Percentiles rank a stretch among this genome's conserved stretches.
Evolutionary conservation across 2,888 invertebrate genomes (phyloP).

Genomic region (Xestia sexstrigata): DNA sequence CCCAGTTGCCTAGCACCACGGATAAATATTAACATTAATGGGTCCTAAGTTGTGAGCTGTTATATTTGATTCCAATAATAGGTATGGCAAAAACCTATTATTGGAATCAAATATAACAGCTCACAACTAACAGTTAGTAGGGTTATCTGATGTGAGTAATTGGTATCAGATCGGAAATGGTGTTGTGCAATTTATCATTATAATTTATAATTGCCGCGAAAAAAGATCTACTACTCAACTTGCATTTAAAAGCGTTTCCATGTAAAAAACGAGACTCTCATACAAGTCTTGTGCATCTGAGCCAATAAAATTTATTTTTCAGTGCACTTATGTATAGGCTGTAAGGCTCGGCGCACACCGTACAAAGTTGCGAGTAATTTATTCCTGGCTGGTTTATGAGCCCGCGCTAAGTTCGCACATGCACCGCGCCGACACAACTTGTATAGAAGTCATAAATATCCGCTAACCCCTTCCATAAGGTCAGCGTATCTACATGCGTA

Average conservation of each 20-base stretch:
- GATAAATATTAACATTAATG: too few relatives aligned
- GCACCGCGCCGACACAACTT: conserved; percentile 75
- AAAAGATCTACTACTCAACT: conserved; percentile 41
- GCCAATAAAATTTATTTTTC: conserved; percentile 75
- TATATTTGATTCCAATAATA: too few relatives aligned
- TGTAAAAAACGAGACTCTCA: conserved; percentile 62
- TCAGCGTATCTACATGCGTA: conserved; percentile 74
- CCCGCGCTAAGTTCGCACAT: conserved; percentile 86
- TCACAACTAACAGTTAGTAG: too few relatives aligned
- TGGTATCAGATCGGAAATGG: conserved; percentile 2
- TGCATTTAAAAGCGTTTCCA: conserved; percentile 72
- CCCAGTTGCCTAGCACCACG: too few relatives aligned
- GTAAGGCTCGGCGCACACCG: conserved; percentile 73
- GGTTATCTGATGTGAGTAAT: background rate
- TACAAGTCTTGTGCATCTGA: conserved; percentile 61
- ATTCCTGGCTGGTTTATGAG: conserved; percentile 82
- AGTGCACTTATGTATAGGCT: conserved; percentile 67
- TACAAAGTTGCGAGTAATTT: conserved; percentile 89
- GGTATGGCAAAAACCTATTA: too few relatives aligned
- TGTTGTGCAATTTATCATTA: conserved; percentile 22
- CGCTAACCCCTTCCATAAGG: conserved; percentile 81
- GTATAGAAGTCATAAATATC: conserved; percentile 82
- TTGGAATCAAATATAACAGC: too few relatives aligned
- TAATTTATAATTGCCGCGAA: conserved; percentile 45
- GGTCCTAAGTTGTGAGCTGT: too few relatives aligned